A percentile compares a stretch with the other conserved stretches of the same genome.
These are phyloP conservation scores for Antechinus stuartii DNA, from an alignment of 2,113 vertebrate species.

Conservation along the genomic window DNA sequence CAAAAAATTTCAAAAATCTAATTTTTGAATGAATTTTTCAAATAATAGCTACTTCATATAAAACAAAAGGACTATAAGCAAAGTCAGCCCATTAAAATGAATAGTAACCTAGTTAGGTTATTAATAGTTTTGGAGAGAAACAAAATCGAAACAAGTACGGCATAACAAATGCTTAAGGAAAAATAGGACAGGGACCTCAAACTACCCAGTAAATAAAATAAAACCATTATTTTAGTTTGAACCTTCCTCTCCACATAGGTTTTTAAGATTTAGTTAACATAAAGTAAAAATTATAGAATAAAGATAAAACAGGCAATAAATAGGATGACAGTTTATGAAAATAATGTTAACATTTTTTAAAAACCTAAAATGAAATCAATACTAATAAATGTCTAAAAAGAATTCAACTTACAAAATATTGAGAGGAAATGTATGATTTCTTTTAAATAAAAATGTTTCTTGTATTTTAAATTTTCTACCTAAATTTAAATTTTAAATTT, in stretches of 20 bases:
- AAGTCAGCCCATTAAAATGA: not conserved
- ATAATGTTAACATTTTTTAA: not conserved
- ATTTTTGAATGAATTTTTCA: conserved; percentile 9
- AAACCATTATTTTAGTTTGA: not conserved
- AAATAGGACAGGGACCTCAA: not conserved
- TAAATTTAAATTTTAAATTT: too few relatives aligned
- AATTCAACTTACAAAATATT: not conserved
- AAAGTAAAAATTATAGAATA: not conserved
- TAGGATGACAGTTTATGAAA: not conserved
- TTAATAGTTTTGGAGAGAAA: not conserved
- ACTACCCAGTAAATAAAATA: not conserved
- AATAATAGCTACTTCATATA: not conserved
- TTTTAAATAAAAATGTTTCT: conserved; percentile 32
- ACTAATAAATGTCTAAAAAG: not conserved
- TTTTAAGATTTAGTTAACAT: not conserved
- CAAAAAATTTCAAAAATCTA: conserved; percentile 42
- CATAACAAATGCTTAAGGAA: not conserved
- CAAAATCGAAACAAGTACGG: not conserved
- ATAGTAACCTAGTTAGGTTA: not conserved
- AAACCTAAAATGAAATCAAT: not conserved
- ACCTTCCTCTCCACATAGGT: not conserved
- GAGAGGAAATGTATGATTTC: conserved; percentile 1
- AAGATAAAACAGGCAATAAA: not conserved
- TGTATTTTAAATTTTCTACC: conserved; percentile 18
- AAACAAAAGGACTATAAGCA: conserved; percentile 14